Base-by-base conservation (phyloP, 2,888 invertebrate species). In the Unio delphinus region DNA sequence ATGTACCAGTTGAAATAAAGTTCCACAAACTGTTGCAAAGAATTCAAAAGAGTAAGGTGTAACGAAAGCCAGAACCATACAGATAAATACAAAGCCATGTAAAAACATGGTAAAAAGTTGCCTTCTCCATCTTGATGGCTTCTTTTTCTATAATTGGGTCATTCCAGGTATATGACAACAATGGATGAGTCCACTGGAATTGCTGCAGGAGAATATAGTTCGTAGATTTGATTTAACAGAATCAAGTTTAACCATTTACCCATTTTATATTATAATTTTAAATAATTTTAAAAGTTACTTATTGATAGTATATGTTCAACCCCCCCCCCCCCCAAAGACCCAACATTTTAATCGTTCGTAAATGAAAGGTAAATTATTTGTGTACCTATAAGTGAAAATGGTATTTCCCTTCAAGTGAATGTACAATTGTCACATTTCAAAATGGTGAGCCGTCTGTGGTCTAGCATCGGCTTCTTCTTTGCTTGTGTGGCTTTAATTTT, bases 31-130 rank as follows among this genome's bases (percentile, higher is more conserved):
- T 96, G 95, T 80, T 26, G 83, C 83, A 79, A 87, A 89, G 86
- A 96, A 96, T 75, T 96, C 96, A 80, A 98, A 91, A 98, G 98
- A 98, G 90, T 95, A 95, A 73, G 97, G 95, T 87, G 97, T 97
- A 83, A 95, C 94, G 91, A 98, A 98, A 70, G 96, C 95, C 83
- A 97, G 93, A 87, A 94, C 93, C 87, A 97, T 71, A 55, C 63
- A 67, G 61, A 77, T 74, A 57, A 77, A 74, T 66, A 73, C 74
- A 64, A 77, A 77, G 58, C 70, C 61, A 61, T 73, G 68, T 70
- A 72, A 74, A 66, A 69, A 69, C 67, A 77, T 70, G 45, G 74
- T 73, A 67, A 68, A 34, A 58, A 17, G 74, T 77, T 61, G 69
- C 77, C 55, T 71, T 74, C 74, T 74, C 77, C 77, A 74, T 74